A percentile compares a stretch with the other conserved stretches of the same genome.
These are phyloP conservation scores for Apis mellifera DNA, from an alignment of 1,140 invertebrate species.

Conservation along the genomic window DNA sequence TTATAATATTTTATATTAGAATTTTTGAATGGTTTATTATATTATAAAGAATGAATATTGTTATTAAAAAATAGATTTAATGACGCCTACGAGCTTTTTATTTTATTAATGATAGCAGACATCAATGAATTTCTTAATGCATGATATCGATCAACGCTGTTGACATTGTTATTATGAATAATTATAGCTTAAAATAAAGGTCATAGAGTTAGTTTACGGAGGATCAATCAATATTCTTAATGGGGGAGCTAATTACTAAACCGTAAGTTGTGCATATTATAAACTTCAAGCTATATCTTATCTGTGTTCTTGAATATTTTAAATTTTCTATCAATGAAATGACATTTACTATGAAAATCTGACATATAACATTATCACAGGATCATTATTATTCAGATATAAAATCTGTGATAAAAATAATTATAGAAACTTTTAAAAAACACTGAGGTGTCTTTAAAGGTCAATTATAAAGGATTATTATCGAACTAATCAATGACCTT, in stretches of 20 bases:
- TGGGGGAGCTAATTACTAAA: constrained; percentile 21
- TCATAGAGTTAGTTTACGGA: constrained; percentile 25
- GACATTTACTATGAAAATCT: constrained; percentile 33
- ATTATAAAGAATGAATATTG: too few relatives aligned
- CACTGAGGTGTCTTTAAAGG: not conserved
- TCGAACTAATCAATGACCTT: not conserved
- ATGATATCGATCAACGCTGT: not conserved
- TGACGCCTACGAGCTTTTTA: not conserved
- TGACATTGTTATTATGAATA: not conserved
- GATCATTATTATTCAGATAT: constrained; percentile 25
- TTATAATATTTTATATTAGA: too few relatives aligned
- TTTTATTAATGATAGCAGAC: not conserved
- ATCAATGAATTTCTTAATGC: not conserved
- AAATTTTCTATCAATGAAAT: constrained; percentile 9
- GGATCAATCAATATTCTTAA: constrained; percentile 20
- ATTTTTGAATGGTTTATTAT: too few relatives aligned
- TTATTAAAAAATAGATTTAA: not conserved
- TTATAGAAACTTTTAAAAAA: not conserved
- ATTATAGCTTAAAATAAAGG: not conserved
- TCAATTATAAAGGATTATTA: not conserved
- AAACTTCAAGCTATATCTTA: not conserved
- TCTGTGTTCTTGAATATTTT: not conserved
- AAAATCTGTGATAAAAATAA: constrained; percentile 19
- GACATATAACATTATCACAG: constrained; percentile 25
- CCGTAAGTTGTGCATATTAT: not conserved